Conservation (phyloP, 2,888 invertebrate species). For the Chrysina gloriosa region DNA sequence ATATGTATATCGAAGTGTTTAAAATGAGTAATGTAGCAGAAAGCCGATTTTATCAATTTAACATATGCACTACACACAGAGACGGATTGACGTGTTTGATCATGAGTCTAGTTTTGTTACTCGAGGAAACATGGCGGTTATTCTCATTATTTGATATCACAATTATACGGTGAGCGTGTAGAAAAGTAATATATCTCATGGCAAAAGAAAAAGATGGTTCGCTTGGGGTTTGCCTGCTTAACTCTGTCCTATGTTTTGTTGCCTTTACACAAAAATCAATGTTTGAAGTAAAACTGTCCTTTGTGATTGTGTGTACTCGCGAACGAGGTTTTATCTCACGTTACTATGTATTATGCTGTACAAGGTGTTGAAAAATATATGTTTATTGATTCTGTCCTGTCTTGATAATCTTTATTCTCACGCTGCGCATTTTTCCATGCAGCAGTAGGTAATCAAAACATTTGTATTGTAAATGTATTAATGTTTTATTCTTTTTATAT, state of each 20-base stretch:
- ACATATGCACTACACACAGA: too few relatives aligned
- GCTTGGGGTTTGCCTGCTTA: slow-evolving; percentile 25
- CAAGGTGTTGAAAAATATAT: too few relatives aligned
- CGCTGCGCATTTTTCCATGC: too few relatives aligned
- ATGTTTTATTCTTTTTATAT: too few relatives aligned
- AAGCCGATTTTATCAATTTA: background rate
- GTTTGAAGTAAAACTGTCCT: slow-evolving; percentile 42
- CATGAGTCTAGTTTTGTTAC: too few relatives aligned
- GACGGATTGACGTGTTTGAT: too few relatives aligned
- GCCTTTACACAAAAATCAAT: slow-evolving; percentile 44
- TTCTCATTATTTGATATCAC: background rate
- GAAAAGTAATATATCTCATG: slow-evolving; percentile 7
- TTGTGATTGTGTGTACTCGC: slow-evolving; percentile 36
- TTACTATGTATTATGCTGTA: too few relatives aligned
- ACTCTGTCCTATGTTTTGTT: slow-evolving; percentile 41
- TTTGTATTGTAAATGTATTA: too few relatives aligned
- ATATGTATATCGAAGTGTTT: background rate
- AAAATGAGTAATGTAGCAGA: background rate
- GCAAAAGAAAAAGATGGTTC: slow-evolving; percentile 23
- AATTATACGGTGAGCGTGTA: background rate
- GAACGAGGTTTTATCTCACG: slow-evolving; percentile 39
- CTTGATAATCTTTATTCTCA: too few relatives aligned
- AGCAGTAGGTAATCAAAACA: too few relatives aligned
- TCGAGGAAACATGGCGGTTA: background rate
- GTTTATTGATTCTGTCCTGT: too few relatives aligned